A percentile compares a stretch with the other conserved stretches of the same genome.
phyloP scores from a whole-genome alignment of 2,113 vertebrate genomes.

The Osmerus eperlanus region DNA sequence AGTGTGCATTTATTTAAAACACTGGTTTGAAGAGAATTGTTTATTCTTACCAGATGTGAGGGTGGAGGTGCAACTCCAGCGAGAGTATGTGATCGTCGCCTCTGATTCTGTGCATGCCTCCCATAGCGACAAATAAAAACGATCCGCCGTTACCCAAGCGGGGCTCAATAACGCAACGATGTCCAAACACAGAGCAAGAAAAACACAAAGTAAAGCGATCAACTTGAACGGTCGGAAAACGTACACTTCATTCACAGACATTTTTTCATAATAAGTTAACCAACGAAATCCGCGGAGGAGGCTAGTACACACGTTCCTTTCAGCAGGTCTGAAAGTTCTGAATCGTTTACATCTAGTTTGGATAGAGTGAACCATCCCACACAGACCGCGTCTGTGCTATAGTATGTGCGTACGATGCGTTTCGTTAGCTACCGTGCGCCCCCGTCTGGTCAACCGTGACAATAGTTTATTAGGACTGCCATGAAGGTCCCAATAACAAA shows the following conservation, averaged over 20 bases:
- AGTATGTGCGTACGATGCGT: neutral
- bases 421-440: conserved; percentile 12
- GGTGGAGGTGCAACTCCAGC: conserved; percentile 73
- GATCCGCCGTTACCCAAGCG: conserved; percentile 80
- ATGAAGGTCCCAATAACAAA: too few species aligned
- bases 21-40: neutral
- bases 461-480: neutral
- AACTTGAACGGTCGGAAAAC: conserved; percentile 77
- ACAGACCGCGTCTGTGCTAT: neutral
- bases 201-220: conserved; percentile 76
- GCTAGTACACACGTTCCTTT: neutral
- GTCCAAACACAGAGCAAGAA: conserved; percentile 75
- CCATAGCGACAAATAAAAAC: conserved; percentile 78
- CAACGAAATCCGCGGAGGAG: neutral
- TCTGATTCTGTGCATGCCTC: conserved; percentile 67
- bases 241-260: conserved; percentile 70
- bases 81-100: conserved; percentile 26
- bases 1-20: neutral
- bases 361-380: neutral
- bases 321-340: conserved; percentile 22
- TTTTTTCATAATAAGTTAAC: conserved; percentile 44
- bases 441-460: conserved; percentile 9
- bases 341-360: conserved; percentile 7
- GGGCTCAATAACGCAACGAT: conserved; percentile 76
- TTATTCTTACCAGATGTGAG: conserved; percentile 70